These are phyloP conservation scores for Limenitis camilla DNA, from an alignment of 2,888 invertebrate species.

Conservation along the genomic window DNA sequence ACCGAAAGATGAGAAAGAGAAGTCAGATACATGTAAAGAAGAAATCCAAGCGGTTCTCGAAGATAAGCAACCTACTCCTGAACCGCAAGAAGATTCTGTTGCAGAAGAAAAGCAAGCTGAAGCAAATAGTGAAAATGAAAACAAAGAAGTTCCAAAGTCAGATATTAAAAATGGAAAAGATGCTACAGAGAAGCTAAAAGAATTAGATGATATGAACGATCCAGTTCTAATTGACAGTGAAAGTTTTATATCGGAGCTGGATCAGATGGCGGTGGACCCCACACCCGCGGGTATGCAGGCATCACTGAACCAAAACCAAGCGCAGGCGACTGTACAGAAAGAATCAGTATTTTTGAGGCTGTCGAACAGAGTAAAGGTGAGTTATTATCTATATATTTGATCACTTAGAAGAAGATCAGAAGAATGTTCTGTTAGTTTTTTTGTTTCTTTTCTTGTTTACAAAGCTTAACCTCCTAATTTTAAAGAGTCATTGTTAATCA, in stretches of 20 bases:
- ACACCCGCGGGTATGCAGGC: slow-evolving; percentile 49
- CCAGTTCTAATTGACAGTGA: slow-evolving; percentile 63
- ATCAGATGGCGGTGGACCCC: slow-evolving; percentile 66
- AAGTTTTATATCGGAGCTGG: slow-evolving; percentile 70
- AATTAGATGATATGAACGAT: slow-evolving; percentile 50
- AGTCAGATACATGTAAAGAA: slow-evolving; percentile 34
- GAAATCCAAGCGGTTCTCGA: slow-evolving; percentile 39
- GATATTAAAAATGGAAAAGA: slow-evolving; percentile 52
- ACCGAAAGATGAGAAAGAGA: slow-evolving; percentile 47
- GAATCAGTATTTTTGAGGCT: slow-evolving; percentile 97
- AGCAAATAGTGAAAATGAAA: slow-evolving; percentile 36
- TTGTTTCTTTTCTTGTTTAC: too few relatives aligned
- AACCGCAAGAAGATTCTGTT: slow-evolving; percentile 19
- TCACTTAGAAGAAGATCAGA: too few relatives aligned
- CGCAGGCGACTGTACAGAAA: slow-evolving; percentile 77
- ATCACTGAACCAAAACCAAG: slow-evolving; percentile 47
- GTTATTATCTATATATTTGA: slow-evolving; percentile 20
- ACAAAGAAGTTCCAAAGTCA: slow-evolving; percentile 40
- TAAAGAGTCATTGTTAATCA: too few relatives aligned
- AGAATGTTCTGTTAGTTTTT: too few relatives aligned
- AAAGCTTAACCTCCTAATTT: too few relatives aligned
- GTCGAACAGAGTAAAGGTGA: slow-evolving; percentile 94
- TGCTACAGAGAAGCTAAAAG: slow-evolving; percentile 48
- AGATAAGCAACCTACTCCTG: slow-evolving; percentile 33
- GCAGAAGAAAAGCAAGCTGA: slow-evolving; percentile 43